Conservation (phyloP, 2,113 vertebrate species). For the Apodemus sylvaticus region DNA sequence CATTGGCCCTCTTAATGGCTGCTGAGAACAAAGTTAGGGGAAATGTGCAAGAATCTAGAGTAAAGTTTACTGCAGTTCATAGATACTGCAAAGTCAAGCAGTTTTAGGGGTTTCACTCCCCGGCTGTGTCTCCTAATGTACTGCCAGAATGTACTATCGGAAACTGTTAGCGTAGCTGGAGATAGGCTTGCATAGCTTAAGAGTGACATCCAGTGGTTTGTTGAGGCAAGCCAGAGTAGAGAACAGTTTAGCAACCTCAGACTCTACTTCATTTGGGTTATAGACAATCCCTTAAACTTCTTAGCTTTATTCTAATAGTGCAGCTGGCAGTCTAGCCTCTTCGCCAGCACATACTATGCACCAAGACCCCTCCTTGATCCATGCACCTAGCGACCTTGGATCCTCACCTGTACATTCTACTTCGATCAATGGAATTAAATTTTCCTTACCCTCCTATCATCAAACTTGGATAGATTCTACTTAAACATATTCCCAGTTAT, state of each 20-base stretch:
- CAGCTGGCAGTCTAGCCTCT: neutral
- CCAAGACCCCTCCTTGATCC: neutral
- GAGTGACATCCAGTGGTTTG: conserved; percentile 81
- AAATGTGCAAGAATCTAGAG: neutral
- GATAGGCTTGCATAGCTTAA: conserved; percentile 53
- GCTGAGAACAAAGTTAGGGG: conserved; percentile 22
- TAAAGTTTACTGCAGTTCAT: conserved; percentile 4
- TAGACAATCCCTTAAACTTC: too few species aligned
- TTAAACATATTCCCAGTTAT: neutral
- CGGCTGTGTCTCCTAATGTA: neutral
- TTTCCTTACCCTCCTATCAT: neutral
- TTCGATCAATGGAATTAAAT: neutral
- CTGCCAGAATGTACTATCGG: neutral
- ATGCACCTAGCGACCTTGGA: neutral
- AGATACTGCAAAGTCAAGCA: neutral
- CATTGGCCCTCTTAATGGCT: conserved; percentile 12
- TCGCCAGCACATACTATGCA: neutral
- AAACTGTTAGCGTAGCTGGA: neutral
- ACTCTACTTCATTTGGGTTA: neutral
- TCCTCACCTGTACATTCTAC: neutral
- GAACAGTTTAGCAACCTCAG: neutral
- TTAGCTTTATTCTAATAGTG: neutral
- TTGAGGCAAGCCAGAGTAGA: neutral
- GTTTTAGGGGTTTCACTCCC: neutral
- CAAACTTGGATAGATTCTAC: neutral